Conservation (phyloP, 2,797 vertebrate genomes). For the Anguilla marmorata region DNA sequence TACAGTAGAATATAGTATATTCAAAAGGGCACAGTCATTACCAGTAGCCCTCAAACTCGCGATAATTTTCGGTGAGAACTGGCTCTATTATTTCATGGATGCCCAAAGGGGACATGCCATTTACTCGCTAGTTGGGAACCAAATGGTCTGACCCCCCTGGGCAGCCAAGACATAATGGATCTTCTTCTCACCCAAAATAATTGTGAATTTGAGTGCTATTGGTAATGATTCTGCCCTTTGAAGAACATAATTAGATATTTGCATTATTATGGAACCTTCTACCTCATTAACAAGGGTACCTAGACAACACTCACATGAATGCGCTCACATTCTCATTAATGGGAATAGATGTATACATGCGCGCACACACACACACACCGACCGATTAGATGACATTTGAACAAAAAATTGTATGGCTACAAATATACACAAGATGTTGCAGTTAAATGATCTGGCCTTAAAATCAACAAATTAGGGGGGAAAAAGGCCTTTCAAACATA, state of each 20-base stretch:
- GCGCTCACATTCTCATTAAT: background rate
- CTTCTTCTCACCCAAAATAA: background rate
- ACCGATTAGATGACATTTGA: constrained; percentile 39
- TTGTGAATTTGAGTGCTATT: constrained; percentile 13
- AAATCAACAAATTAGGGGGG: background rate
- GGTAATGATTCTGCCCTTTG: constrained; percentile 13
- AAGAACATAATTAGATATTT: constrained; percentile 1
- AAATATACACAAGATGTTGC: background rate
- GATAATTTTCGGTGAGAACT: background rate
- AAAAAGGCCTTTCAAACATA: background rate
- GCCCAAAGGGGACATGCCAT: constrained; percentile 12
- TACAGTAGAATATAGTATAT: background rate
- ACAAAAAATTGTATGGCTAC: constrained; percentile 47
- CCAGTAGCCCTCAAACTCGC: background rate
- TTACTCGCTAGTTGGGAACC: background rate
- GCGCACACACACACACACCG: constrained; percentile 18
- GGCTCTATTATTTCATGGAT: background rate
- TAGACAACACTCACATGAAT: background rate
- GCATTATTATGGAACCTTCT: background rate
- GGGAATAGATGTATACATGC: background rate
- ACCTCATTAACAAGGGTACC: background rate
- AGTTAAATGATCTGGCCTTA: background rate
- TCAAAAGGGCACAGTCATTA: background rate
- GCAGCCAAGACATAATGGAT: background rate
- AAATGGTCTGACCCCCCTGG: background rate